Evolutionary conservation across 2,113 vertebrate species (phyloP).

Genomic region (Oenanthe oenanthe): DNA sequence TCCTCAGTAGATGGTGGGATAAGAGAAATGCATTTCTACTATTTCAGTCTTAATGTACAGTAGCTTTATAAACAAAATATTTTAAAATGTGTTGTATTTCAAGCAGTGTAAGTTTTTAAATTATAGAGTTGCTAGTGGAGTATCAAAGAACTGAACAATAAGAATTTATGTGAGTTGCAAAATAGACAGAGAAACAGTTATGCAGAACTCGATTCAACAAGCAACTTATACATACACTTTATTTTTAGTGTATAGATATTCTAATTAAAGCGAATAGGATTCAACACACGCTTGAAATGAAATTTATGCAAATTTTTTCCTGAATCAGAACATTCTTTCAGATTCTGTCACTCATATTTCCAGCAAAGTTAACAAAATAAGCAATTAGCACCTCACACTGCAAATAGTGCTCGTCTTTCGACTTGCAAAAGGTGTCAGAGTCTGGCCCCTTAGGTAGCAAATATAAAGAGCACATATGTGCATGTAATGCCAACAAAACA

Average conservation of each 20-base stretch:
- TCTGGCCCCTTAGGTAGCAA: neutral
- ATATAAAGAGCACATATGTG: neutral
- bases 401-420: conserved; percentile 27
- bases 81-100: neutral
- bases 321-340: conserved; percentile 49
- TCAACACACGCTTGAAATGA: conserved; percentile 28
- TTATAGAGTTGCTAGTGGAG: neutral
- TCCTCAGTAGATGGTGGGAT: neutral
- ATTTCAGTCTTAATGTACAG: neutral
- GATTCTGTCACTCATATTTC: conserved; percentile 43
- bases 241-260: conserved; percentile 38
- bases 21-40: neutral
- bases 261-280: conserved; percentile 22
- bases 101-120: neutral
- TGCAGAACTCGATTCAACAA: neutral
- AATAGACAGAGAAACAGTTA: neutral
- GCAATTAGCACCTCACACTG: conserved; percentile 44
- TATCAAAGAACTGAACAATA: neutral
- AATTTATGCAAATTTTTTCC: conserved; percentile 42
- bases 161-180: neutral
- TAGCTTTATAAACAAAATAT: neutral
- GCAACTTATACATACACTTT: neutral
- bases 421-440: neutral
- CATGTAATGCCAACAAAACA: neutral
- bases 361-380: conserved; percentile 51